Conservation (phyloP, 1,140 invertebrate species). For the Steinernema khuongi region DNA sequence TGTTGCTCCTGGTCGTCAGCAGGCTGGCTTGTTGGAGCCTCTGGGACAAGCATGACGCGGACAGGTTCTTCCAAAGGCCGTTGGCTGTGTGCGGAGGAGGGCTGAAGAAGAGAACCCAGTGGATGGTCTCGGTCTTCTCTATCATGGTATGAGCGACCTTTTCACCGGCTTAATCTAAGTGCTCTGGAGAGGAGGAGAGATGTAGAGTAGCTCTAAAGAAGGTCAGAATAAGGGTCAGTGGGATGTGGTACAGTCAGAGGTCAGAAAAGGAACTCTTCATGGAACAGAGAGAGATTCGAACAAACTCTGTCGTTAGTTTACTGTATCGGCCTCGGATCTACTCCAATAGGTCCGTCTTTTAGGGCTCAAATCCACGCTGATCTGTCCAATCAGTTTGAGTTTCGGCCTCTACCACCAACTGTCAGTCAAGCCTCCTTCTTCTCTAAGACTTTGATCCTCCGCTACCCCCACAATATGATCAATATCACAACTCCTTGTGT, state of each 20-base stretch:
- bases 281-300: too few relatives aligned
- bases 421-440: background rate
- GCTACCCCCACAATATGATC: background rate
- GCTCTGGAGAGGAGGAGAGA: background rate
- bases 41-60: background rate
- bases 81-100: background rate
- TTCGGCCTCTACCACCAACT: background rate
- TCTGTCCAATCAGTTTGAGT: background rate
- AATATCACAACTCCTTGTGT: too few relatives aligned
- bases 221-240: too few relatives aligned
- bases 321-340: too few relatives aligned
- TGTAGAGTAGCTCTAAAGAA: background rate
- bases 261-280: too few relatives aligned
- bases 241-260: too few relatives aligned
- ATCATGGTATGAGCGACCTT: background rate
- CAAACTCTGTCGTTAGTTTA: too few relatives aligned
- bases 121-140: background rate
- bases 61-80: background rate
- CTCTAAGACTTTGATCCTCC: background rate
- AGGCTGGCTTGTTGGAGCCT: background rate
- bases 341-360: too few relatives aligned
- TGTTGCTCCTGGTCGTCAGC: background rate
- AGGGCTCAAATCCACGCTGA: background rate
- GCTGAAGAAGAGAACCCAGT: background rate
- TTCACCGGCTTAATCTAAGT: background rate